Percentiles rank a stretch among this genome's conserved stretches.
These are phyloP conservation scores for Sula dactylatra DNA, from an alignment of 2,113 vertebrate genomes.

Conservation along the genomic window DNA sequence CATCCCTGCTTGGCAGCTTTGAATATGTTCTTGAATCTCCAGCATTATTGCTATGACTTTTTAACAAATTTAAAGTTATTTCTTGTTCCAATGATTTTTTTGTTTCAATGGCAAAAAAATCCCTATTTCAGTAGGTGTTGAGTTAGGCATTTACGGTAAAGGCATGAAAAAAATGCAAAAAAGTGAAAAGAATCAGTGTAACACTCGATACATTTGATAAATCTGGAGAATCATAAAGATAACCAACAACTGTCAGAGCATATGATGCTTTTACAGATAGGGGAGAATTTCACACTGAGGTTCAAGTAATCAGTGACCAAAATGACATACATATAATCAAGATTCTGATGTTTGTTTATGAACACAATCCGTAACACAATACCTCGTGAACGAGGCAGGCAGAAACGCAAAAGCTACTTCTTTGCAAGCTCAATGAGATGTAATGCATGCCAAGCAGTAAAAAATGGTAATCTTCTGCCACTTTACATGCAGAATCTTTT, in stretches of 20 bases:
- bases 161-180: not conserved
- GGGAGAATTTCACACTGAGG: not conserved
- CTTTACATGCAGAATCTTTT: slow-evolving; percentile 9
- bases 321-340: not conserved
- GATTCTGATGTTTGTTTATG: not conserved
- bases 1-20: not conserved
- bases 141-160: not conserved
- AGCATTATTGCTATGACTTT: not conserved
- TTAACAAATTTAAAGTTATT: not conserved
- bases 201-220: not conserved
- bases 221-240: not conserved
- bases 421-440: not conserved
- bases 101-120: not conserved
- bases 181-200: not conserved
- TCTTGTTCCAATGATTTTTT: not conserved
- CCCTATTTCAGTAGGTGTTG: not conserved
- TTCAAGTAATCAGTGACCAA: not conserved
- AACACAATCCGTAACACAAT: not conserved
- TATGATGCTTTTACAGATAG: not conserved
- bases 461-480: slow-evolving; percentile 39
- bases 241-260: not conserved
- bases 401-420: not conserved
- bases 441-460: slow-evolving; percentile 15
- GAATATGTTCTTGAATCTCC: not conserved
- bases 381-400: not conserved